phyloP scores from a whole-genome alignment of 2,888 invertebrate genomes.

The Cactoblastis cactorum region DNA sequence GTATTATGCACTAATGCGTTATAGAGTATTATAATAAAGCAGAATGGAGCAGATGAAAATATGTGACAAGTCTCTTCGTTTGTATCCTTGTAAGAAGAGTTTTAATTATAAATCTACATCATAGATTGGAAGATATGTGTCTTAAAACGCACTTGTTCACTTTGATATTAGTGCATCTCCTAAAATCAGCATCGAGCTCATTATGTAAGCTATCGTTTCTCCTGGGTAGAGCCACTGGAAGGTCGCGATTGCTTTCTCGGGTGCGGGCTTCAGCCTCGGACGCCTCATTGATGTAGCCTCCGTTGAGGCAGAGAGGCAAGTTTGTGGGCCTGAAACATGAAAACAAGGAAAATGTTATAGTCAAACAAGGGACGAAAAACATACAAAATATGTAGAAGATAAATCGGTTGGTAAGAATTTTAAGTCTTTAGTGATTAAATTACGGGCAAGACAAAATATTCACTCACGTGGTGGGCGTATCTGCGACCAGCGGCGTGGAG shows the following conservation, averaged over 20 bases:
- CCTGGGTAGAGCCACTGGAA: constrained; percentile 31
- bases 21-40: too few species aligned
- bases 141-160: constrained; percentile 62
- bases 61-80: too few species aligned
- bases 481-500: constrained; percentile 86
- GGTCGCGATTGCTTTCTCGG: constrained; percentile 56
- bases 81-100: too few species aligned
- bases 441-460: too few species aligned
- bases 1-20: too few species aligned
- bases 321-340: constrained; percentile 79
- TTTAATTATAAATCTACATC: too few species aligned
- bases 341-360: not conserved
- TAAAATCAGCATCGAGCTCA: constrained; percentile 51
- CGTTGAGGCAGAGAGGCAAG: constrained; percentile 85
- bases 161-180: constrained; percentile 81
- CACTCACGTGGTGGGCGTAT: constrained; percentile 79
- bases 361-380: too few species aligned
- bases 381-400: too few species aligned
- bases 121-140: not conserved
- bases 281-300: constrained; percentile 90
- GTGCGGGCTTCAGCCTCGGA: constrained; percentile 79
- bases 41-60: too few species aligned
- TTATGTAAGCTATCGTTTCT: constrained; percentile 36
- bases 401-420: too few species aligned
- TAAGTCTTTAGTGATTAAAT: too few species aligned